Evolutionary conservation across 2,113 vertebrate genomes (phyloP).

Genomic region (Dascyllus trimaculatus): DNA sequence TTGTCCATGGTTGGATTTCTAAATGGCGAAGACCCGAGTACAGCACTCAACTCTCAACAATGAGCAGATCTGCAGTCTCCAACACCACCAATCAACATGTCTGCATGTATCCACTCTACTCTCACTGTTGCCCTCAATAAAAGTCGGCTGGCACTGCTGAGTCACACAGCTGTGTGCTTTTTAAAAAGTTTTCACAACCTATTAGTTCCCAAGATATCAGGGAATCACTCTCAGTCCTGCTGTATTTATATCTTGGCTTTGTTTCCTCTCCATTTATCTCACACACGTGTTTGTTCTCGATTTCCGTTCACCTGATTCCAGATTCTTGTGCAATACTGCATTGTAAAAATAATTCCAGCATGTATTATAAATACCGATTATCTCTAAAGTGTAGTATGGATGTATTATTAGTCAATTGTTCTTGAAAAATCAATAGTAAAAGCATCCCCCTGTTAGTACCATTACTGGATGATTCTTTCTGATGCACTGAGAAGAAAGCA

Average conservation of each 20-base stretch:
- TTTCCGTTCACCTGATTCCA: background rate
- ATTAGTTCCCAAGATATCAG: background rate
- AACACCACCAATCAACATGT: background rate
- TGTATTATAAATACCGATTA: too few relatives aligned
- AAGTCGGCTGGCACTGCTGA: background rate
- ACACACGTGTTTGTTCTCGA: background rate
- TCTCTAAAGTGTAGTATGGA: background rate
- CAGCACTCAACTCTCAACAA: background rate
- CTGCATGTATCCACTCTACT: background rate
- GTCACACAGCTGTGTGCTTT: background rate
- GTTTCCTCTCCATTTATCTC: background rate
- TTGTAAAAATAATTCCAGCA: too few relatives aligned
- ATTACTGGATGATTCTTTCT: too few relatives aligned
- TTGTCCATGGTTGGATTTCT: background rate
- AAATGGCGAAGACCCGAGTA: background rate
- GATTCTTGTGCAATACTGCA: too few relatives aligned
- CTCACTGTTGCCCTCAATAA: background rate
- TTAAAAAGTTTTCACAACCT: background rate
- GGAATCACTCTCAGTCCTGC: background rate
- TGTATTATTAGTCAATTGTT: background rate
- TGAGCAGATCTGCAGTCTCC: background rate
- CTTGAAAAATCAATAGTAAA: too few relatives aligned
- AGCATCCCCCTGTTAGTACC: too few relatives aligned
- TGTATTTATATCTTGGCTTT: background rate
- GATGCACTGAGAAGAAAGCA: too few relatives aligned